A percentile compares a stretch with the other conserved stretches of the same genome.
Evolutionary conservation across 1,140 invertebrate genomes (phyloP).

Genomic region (Drosophila nigrodunni): DNA sequence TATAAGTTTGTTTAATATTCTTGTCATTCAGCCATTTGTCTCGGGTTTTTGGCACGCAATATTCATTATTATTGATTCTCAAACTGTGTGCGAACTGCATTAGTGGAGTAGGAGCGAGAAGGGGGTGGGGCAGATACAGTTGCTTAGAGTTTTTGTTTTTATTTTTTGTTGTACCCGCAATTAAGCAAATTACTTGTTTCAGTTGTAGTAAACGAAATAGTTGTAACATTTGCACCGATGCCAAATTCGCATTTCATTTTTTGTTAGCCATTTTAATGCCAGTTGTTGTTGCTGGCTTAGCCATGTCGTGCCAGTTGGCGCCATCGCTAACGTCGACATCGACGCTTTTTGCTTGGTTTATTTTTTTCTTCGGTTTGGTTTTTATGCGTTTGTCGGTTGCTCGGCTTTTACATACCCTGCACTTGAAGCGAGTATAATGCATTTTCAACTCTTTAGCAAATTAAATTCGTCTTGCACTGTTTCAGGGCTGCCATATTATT

Average conservation of each 20-base stretch:
- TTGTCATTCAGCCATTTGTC: background rate
- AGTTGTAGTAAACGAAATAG: constrained; percentile 44
- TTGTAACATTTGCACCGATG: constrained; percentile 66
- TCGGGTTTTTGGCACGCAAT: constrained; percentile 49
- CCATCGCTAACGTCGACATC: constrained; percentile 42
- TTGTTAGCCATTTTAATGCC: constrained; percentile 28
- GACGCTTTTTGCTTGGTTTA: constrained; percentile 51
- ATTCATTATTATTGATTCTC: constrained; percentile 63
- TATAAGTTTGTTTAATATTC: background rate
- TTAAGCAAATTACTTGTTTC: constrained; percentile 59
- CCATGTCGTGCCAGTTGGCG: constrained; percentile 68
- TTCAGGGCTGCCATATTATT: too few species aligned
- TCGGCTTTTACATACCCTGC: background rate
- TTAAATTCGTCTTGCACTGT: too few species aligned
- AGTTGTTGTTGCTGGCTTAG: constrained; percentile 48
- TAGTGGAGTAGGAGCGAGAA: too few species aligned
- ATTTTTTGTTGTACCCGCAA: constrained; percentile 33
- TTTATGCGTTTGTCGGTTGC: constrained; percentile 34
- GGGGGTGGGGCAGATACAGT: constrained; percentile 21
- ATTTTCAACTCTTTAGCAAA: too few species aligned
- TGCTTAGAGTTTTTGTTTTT: constrained; percentile 20
- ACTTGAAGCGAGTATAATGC: too few species aligned
- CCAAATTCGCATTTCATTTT: constrained; percentile 59
- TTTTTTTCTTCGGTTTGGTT: constrained; percentile 35
- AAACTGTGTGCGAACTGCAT: constrained; percentile 45